These are phyloP conservation scores for Morone saxatilis DNA, from an alignment of 2,113 vertebrate species.

Conservation along the genomic window DNA sequence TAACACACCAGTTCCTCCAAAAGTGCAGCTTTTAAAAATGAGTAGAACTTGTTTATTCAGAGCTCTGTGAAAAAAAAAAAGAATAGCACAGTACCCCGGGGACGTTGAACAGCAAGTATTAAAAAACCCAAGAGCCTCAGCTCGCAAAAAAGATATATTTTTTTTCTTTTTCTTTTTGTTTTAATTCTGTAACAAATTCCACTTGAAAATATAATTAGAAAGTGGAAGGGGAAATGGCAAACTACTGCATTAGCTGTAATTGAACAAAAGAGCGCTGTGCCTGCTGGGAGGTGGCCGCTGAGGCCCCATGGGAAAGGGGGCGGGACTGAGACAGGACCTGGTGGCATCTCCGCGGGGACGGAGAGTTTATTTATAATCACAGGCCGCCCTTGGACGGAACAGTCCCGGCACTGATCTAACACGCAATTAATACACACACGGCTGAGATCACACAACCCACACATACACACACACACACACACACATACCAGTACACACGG, in stretches of 20 bases:
- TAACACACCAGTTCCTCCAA: conserved; percentile 92
- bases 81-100: conserved; percentile 91
- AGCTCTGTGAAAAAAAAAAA: conserved; percentile 86
- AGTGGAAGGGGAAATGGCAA: conserved; percentile 89
- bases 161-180: conserved; percentile 87
- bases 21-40: conserved; percentile 87
- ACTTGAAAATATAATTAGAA: conserved; percentile 99
- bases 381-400: conserved; percentile 86
- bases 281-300: conserved; percentile 93
- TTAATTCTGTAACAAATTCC: conserved; percentile 93
- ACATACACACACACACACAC: conserved; percentile 41
- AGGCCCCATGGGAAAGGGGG: conserved; percentile 94
- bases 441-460: conserved; percentile 87
- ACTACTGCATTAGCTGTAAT: conserved; percentile 99
- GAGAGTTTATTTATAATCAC: conserved; percentile 96
- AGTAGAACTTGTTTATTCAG: conserved; percentile 94
- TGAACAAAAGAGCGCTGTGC: conserved; percentile 98
- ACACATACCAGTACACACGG: conserved; percentile 34
- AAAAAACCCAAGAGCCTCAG: conserved; percentile 88
- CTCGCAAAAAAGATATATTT: conserved; percentile 82
- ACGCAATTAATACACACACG: conserved; percentile 97
- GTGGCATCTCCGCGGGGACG: conserved; percentile 95
- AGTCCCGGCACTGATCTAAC: conserved; percentile 91
- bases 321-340: conserved; percentile 91
- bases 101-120: conserved; percentile 88